Percentiles rank a stretch among this genome's conserved stretches.
These are phyloP conservation scores for Rhagoletis pomonella DNA, from an alignment of 1,140 invertebrate genomes.

Conservation along the genomic window DNA sequence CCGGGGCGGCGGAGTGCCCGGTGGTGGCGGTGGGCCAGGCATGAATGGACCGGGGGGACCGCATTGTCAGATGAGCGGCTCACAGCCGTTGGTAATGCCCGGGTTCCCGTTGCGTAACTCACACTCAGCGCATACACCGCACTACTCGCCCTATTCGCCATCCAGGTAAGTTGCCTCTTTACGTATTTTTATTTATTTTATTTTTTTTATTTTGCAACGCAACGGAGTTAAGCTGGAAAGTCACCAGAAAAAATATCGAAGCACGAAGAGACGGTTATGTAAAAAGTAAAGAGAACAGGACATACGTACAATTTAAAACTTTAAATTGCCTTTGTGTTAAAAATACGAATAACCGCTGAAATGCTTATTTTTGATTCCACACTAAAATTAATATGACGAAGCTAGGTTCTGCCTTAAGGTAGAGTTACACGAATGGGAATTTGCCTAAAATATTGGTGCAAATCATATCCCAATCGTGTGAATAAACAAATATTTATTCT, in stretches of 20 bases:
- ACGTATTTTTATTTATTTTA: neutral
- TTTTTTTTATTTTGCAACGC: neutral
- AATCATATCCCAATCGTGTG: too few relatives aligned
- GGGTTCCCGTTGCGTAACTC: conserved; percentile 84
- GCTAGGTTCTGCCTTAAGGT: too few relatives aligned
- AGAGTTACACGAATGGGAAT: too few relatives aligned
- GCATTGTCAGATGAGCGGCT: conserved; percentile 77
- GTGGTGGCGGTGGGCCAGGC: conserved; percentile 60
- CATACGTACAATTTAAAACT: too few relatives aligned
- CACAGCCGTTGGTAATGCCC: conserved; percentile 85
- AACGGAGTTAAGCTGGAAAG: neutral
- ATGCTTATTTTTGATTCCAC: too few relatives aligned
- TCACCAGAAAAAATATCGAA: neutral
- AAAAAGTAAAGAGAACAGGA: too few relatives aligned
- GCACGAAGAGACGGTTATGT: neutral
- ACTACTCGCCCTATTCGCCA: conserved; percentile 89
- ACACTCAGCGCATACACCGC: conserved; percentile 81
- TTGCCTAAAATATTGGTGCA: too few relatives aligned
- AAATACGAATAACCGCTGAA: too few relatives aligned
- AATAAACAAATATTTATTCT: too few relatives aligned
- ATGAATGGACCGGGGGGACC: conserved; percentile 64
- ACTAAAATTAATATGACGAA: too few relatives aligned
- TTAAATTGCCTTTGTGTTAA: too few relatives aligned
- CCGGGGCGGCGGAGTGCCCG: conserved; percentile 60
- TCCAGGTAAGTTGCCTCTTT: conserved; percentile 77